Evolutionary conservation across 2,113 vertebrate genomes (phyloP), one percentile per base, ranked within the genome.

Genomic region (Falcunculus frontatus): DNA sequence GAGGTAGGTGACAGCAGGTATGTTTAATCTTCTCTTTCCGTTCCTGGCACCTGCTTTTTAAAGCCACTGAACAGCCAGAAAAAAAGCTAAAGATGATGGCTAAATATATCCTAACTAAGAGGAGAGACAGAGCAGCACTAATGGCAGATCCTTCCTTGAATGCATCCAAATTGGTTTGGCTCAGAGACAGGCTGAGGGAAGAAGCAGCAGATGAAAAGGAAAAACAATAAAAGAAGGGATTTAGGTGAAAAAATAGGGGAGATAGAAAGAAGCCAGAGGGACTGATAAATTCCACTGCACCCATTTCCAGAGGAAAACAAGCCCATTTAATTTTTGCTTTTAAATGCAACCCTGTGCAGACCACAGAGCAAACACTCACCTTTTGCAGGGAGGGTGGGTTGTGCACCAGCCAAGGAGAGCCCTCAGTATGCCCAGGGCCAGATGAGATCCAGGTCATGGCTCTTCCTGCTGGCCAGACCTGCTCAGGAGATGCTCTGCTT

Each of bases 51-150:
- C 91, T 95, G 95, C 91, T 96, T 84, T 96, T 90, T 90, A 95
- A 94, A 96, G 79, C 39, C 77, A 77, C 86, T 32, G 56, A 91
- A 37, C 21, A 84, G 63, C 5, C 46, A 56, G 46, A 23, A 57
- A 37, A 80, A 72, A 64, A 37, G 30, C 68, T n/a, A 65, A 69
- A 89, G 47, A 62, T 7, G 5, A 83, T 67, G 49, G 87, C 92
- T 96, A 97, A 97, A 96, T 89, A 85, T 94, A 93, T 95, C 93
- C 83, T 67, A 85, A 91, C 87, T 79, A 72, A 89, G 84, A 96
- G 46, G 50, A 80, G 89, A 94, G 85, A 46, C 26, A 89, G 87
- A 93, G 83, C 87, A 73, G 89, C 69, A 50, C 75, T 82, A 93
- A 96, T 87, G 76, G 87, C 89, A 95, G 90, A 95, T 81, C 90